Conservation (phyloP, 2,888 invertebrate genomes). For the Meganola albula region DNA sequence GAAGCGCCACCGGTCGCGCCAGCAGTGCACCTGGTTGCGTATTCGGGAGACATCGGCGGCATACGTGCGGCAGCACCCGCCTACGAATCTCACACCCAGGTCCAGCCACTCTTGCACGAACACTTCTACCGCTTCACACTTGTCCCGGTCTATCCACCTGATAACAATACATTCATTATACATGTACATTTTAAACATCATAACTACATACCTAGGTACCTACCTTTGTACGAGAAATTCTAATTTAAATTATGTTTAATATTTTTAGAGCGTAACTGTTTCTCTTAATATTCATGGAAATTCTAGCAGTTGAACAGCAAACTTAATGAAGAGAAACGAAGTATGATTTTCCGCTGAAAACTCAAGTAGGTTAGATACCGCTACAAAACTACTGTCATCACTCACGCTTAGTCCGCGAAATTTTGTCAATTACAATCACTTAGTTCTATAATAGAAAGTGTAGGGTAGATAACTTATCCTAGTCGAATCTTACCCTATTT, state of each 20-base stretch:
- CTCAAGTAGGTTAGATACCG: too few relatives aligned
- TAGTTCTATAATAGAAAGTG: conserved; percentile 20
- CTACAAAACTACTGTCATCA: too few relatives aligned
- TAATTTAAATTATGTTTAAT: too few relatives aligned
- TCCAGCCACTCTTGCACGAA: conserved; percentile 89
- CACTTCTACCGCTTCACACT: conserved; percentile 82
- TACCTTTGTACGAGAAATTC: too few relatives aligned
- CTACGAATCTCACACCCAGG: conserved; percentile 89
- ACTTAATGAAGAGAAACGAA: too few relatives aligned
- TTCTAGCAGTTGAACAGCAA: too few relatives aligned
- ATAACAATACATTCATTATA: conserved; percentile 15
- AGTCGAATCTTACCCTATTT: conserved; percentile 77
- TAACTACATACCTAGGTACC: too few relatives aligned
- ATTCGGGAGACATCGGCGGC: conserved; percentile 88
- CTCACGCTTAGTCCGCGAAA: too few relatives aligned
- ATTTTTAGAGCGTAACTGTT: too few relatives aligned
- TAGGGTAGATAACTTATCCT: conserved; percentile 26
- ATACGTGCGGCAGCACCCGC: conserved; percentile 94
- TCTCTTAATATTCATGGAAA: too few relatives aligned
- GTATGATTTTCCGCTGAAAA: too few relatives aligned
- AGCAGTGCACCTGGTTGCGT: conserved; percentile 77
- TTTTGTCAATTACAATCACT: conserved; percentile 24
- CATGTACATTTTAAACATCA: too few relatives aligned
- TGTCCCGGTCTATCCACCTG: conserved; percentile 85
- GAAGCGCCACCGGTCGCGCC: conserved; percentile 65